Conservation (phyloP, 2,113 vertebrate genomes). For the Microtus ochrogaster region DNA sequence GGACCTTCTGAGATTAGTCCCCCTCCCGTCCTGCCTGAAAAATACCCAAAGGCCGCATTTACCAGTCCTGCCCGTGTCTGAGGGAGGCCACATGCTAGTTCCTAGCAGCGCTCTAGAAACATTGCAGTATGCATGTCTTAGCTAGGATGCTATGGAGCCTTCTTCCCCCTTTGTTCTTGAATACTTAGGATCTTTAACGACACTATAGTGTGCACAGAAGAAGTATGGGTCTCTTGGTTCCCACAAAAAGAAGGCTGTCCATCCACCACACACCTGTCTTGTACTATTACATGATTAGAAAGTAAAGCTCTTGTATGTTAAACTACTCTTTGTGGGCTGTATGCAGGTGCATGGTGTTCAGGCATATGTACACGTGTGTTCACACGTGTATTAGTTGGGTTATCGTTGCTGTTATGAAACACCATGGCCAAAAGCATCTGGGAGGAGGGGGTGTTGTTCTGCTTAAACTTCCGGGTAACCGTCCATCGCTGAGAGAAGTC, state of each 20-base stretch:
- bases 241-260: neutral
- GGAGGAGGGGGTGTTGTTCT: neutral
- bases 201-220: neutral
- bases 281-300: neutral
- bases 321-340: neutral
- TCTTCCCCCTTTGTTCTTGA: neutral
- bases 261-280: neutral
- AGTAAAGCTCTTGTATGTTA: slow-evolving; percentile 14
- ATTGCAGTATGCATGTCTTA: neutral
- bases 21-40: neutral
- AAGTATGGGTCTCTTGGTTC: neutral
- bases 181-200: neutral
- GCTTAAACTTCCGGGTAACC: neutral
- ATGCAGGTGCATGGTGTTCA: neutral
- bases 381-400: neutral
- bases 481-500: neutral
- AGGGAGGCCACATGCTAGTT: neutral
- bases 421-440: neutral
- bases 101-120: neutral
- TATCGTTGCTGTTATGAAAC: neutral
- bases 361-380: neutral
- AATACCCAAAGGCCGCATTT: neutral
- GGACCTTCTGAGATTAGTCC: neutral
- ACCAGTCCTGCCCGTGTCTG: neutral
- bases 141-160: neutral